These are phyloP conservation scores for Zoanthus solanderi DNA, from an alignment of 92 coral and sea anemone genomes.

Conservation along the genomic window DNA sequence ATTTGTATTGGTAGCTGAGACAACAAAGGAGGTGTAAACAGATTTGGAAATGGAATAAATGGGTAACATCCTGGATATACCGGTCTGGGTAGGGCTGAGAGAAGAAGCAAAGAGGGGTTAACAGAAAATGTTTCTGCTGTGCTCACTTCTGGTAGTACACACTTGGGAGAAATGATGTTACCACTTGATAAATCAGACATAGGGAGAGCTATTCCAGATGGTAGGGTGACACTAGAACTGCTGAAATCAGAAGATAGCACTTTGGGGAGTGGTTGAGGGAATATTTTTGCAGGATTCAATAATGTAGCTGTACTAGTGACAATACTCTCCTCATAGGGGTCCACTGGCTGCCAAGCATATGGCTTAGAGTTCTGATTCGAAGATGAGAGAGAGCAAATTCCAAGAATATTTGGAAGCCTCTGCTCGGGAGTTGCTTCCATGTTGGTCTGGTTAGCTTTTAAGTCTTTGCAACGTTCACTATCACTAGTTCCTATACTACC, in stretches of 20 bases:
- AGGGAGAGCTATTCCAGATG: neutral
- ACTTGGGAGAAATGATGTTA: neutral
- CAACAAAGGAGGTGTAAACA: neutral
- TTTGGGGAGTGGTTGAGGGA: neutral
- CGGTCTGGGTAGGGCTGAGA: constrained; percentile 7
- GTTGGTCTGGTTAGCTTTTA: neutral
- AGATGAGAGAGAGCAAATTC: constrained; percentile 20
- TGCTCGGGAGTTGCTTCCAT: constrained; percentile 1
- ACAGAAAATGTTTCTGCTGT: neutral
- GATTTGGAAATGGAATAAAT: constrained; percentile 1
- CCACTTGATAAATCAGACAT: neutral
- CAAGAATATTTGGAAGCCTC: constrained; percentile 30
- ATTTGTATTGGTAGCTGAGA: neutral
- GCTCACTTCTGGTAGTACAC: neutral
- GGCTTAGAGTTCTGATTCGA: neutral
- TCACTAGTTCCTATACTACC: neutral
- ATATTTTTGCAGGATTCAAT: neutral
- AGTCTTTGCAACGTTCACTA: neutral
- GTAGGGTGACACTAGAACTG: neutral
- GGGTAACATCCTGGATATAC: neutral
- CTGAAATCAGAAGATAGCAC: neutral
- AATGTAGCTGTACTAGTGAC: neutral
- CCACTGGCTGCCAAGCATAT: neutral
- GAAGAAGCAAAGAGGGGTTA: neutral
- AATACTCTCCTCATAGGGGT: neutral